phyloP scores from a whole-genome alignment of 2,113 vertebrate genomes.

The Spea bombifrons region DNA sequence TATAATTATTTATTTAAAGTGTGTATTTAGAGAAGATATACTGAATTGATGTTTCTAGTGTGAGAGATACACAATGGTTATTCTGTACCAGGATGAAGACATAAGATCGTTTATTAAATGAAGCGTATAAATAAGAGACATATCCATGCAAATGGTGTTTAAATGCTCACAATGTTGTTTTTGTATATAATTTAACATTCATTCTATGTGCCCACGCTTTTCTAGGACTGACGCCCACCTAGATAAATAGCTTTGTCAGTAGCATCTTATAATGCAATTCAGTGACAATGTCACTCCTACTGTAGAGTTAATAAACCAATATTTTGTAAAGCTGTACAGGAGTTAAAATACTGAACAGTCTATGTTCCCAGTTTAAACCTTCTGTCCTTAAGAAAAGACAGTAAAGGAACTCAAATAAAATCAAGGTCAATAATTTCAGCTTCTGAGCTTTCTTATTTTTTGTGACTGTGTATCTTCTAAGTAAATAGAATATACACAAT shows the following conservation, averaged over 20 bases:
- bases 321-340: too few relatives aligned
- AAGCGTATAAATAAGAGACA: constrained; percentile 22
- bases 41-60: constrained; percentile 17
- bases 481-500: too few relatives aligned
- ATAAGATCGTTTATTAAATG: constrained; percentile 25
- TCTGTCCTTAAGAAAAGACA: too few relatives aligned
- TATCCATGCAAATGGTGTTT: constrained; percentile 36
- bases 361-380: too few relatives aligned
- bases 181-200: constrained; percentile 36
- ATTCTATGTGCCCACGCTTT: constrained; percentile 30
- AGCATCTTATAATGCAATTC: constrained; percentile 12
- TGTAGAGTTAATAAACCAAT: background rate
- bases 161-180: constrained; percentile 27
- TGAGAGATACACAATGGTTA: constrained; percentile 33
- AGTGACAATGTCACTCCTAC: background rate
- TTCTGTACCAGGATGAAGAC: constrained; percentile 25
- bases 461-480: too few relatives aligned
- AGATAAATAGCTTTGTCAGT: constrained; percentile 10
- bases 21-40: background rate
- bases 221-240: constrained; percentile 19
- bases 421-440: too few relatives aligned
- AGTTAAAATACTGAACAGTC: too few relatives aligned
- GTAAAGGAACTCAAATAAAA: too few relatives aligned
- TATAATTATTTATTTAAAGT: too few relatives aligned
- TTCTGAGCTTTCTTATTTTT: too few relatives aligned